Evolutionary conservation across 2,888 invertebrate species (phyloP), one percentile per base, ranked within the genome.

Genomic region (Mamestra brassicae): DNA sequence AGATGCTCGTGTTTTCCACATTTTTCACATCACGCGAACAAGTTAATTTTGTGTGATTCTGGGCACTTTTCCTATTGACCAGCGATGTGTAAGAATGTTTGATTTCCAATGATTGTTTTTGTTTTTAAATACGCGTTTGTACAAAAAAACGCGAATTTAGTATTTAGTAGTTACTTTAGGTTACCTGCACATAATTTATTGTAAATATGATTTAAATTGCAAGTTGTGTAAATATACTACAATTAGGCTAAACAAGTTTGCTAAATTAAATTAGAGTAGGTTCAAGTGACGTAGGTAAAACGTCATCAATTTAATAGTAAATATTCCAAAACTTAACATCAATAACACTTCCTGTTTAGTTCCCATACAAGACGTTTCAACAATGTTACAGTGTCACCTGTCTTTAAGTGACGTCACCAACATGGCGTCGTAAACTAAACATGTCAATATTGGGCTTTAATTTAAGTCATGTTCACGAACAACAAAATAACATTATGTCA

Each of bases 391-490:
- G 13, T 64, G 45, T 52, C 63, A 78, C 64, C 65, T 78, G 71
- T 60, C 62, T 55, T 1, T 38, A 57, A 58, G 61, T 82, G 71
- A 74, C 65, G 68, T 79, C 72, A 79, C 54, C 34, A 74, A 76
- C 58, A 71, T 61, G 71, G 47, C 38, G 36, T 42, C 54, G n/a
- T 60, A 78, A 74, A 71, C 55, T 54, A 71, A 80, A 78, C 78
- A 74, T 60, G 85, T 71, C 84, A 81, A 84, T 85, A 81, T 82
- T 76, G 69, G 45, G 65, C 42, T 82, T 68, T 81, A 72, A 79
- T 79, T 79, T 76, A 60, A 62, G 61, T 72, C 52, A 71, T 74
- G 78, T 84, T 78, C 71, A 71, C 71, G 78, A 66, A 78, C 61
- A 76, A 78, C 71, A 67, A 68, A 78, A 78, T 69, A 81, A 83